Evolutionary conservation across 1,140 invertebrate genomes (phyloP).

Genomic region (Maniola jurtina): DNA sequence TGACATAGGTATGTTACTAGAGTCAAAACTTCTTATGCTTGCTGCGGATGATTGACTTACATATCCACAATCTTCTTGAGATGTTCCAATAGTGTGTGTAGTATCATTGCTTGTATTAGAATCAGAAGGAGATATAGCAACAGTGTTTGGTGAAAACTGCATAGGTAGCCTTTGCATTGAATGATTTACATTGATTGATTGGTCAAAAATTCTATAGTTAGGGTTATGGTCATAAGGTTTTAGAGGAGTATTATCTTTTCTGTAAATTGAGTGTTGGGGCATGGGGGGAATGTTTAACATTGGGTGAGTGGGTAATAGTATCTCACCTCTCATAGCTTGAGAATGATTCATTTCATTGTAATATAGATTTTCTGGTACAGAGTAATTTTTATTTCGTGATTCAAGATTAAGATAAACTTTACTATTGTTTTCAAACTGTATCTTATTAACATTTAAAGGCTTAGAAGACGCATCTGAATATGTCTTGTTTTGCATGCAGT

Average conservation of each 20-base stretch:
- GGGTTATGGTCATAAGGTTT: constrained; percentile 60
- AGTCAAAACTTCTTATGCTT: constrained; percentile 71
- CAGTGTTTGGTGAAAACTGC: constrained; percentile 67
- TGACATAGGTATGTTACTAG: constrained; percentile 44
- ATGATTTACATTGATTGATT: constrained; percentile 49
- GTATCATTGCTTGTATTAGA: constrained; percentile 71
- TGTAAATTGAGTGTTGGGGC: constrained; percentile 53
- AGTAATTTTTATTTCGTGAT: constrained; percentile 49
- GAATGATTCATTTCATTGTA: constrained; percentile 52
- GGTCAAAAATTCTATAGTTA: constrained; percentile 53
- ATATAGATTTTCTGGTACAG: constrained; percentile 54
- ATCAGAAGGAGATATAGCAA: constrained; percentile 71
- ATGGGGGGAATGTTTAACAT: constrained; percentile 51
- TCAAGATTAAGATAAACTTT: constrained; percentile 67
- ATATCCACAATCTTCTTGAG: constrained; percentile 75
- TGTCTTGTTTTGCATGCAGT: constrained; percentile 57
- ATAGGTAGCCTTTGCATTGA: constrained; percentile 53
- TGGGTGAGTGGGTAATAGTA: constrained; percentile 48
- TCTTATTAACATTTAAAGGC: constrained; percentile 50
- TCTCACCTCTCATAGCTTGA: constrained; percentile 49
- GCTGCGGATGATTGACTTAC: constrained; percentile 71
- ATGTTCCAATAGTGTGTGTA: constrained; percentile 47
- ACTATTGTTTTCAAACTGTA: constrained; percentile 56
- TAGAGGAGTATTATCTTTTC: constrained; percentile 57
- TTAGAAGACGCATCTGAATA: constrained; percentile 55